Conservation (phyloP, 2,888 invertebrate species). For the Sussaba pulchella region DNA sequence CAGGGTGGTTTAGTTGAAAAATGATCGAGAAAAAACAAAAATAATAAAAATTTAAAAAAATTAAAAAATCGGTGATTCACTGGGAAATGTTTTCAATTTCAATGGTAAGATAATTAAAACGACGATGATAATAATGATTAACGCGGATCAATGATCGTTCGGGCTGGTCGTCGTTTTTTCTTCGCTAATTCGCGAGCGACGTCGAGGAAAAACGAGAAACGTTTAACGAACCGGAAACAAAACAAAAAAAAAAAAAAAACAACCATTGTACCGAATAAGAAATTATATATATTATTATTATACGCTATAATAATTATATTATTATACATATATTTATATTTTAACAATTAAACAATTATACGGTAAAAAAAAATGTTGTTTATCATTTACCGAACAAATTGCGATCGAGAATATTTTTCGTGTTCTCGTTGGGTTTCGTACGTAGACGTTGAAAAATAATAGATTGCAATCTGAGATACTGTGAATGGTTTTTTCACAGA, state of each 20-base stretch:
- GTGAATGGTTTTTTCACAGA: too few species aligned
- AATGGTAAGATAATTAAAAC: not conserved
- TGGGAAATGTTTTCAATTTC: slow-evolving; percentile 46
- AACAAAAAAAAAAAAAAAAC: too few species aligned
- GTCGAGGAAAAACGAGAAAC: slow-evolving; percentile 39
- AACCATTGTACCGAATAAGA: slow-evolving; percentile 75
- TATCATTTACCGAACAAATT: not conserved
- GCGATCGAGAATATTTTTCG: slow-evolving; percentile 18
- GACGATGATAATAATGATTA: slow-evolving; percentile 29
- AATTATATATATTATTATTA: slow-evolving; percentile 77
- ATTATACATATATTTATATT: slow-evolving; percentile 82
- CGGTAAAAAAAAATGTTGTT: slow-evolving; percentile 66
- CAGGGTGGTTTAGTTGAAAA: slow-evolving; percentile 55
- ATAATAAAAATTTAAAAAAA: not conserved
- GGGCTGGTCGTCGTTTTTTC: slow-evolving; percentile 24
- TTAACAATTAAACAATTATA: slow-evolving; percentile 82
- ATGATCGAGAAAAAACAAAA: slow-evolving; percentile 19
- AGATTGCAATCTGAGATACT: too few species aligned
- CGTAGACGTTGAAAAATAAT: too few species aligned
- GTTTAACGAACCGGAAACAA: slow-evolving; percentile 52
- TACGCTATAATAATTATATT: slow-evolving; percentile 73
- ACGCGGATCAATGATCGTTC: too few species aligned
- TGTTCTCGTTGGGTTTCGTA: too few species aligned
- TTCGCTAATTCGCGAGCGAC: not conserved
- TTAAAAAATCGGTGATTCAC: slow-evolving; percentile 11